Evolutionary conservation across 1,140 invertebrate species (phyloP), one percentile per base, ranked within the genome.

Genomic region (Saccostrea cuccullata): DNA sequence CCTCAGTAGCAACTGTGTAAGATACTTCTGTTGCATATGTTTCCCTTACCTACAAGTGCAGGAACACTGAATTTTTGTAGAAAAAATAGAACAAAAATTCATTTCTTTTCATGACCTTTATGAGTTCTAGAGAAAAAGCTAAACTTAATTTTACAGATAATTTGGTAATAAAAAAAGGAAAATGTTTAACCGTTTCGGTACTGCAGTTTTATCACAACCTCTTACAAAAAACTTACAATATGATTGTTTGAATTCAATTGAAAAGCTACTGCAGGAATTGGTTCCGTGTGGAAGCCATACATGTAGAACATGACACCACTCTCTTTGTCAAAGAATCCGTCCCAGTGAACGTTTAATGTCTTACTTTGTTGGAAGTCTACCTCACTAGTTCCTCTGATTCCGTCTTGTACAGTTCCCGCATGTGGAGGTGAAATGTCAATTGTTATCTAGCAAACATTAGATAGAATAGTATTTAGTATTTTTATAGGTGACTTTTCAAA

Each of bases 271-370:
- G 40, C 77, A n/a, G 58, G 70, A 15, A 88, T 58, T 67, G 90
- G 91, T 20, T 67, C 23, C 6, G 60, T 88, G 47, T 73, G 56
- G 70, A 91, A 88, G 47, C 67, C 87, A 58, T 91, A 91, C 87
- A 89, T 88, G 73, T 92, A 92, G 64, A 91, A 90, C 64, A 85
- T 64, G 8, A 92, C 87, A n/a, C 90, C 91, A 88, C 91, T 92
- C 67, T 92, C 92, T 58, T 82, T 88, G 85, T 92, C 92, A 92
- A 92, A 91, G 85, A 92, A 92, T 8, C 89, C 89, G 8, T 88
- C 86, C 92, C 92, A 92, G 84, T 91, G 60, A 12, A 86, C 90
- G 58, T 73, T 58, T 5, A 92, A n/a, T 8, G 64, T 85, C 17
- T 23, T 70, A 47, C 36, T 85, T 26, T 85, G 73, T 86, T 91